Base-by-base conservation (phyloP, 2,797 vertebrate genomes). In the Neosilurus mollespiculum region DNA sequence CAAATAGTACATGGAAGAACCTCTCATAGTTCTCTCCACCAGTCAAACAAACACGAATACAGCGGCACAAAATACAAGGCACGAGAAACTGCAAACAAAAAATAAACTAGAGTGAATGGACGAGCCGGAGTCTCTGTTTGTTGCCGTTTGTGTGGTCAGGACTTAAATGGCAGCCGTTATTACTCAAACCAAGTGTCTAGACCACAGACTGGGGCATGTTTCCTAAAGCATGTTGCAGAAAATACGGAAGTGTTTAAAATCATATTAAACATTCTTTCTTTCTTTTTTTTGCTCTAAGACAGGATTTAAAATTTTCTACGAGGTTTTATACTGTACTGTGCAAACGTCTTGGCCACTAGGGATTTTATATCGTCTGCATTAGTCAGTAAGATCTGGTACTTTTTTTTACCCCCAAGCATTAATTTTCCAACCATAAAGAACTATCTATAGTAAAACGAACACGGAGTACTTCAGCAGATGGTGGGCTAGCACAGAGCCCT, bases 71-170 rank as follows among this genome's bases (percentile, higher is more conserved):
- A 72, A 56, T 8, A n/a, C 51, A 53, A 8, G n/a, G 56, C 12
- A 51, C 2, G 37, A 6, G 37, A 43, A 75, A 70, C 16, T 24
- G 67, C 64, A 78, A 72, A 84, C 67, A n/a, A 54, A 70, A 72
- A 72, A 84, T 78, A 72, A 80, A 72, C 58, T 15, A 14, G 26
- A 67, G 37, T 59, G 81, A 67, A 77, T 18, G 53, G 64, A 70
- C 2, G 66, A 79, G 58, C 62, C n/a, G 1, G 65, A 62, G 16
- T 12, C 37, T 37, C 58, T 54, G 37, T 70, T 64, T 70, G 72
- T 77, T 76, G 30, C 22, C 71, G n/a, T 59, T 66, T 26, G 81
- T 78, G 73, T 78, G 81, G 81, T 49, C 9, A 43, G 9, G 43
- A 53, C 43, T 56, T 76, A 82, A 64, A 64, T 78, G 64, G 10